phyloP scores from a whole-genome alignment of 2,113 vertebrate species.

The Hydrochoerus hydrochaeris region DNA sequence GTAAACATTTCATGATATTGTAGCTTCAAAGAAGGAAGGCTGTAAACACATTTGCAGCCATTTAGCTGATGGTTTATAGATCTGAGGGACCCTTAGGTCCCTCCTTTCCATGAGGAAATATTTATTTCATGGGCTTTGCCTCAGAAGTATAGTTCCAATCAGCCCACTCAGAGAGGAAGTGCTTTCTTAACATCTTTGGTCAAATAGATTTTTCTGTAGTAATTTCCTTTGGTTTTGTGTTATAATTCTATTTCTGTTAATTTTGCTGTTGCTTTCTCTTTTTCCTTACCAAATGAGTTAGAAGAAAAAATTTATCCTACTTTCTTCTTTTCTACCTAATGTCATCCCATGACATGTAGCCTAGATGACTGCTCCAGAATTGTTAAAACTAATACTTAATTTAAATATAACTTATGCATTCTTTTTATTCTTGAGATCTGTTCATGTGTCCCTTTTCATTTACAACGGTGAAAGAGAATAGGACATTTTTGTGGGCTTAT shows the following conservation, averaged over 20 bases:
- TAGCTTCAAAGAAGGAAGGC: slow-evolving; percentile 65
- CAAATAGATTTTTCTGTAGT: slow-evolving; percentile 12
- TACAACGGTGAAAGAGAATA: neutral
- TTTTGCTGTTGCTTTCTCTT: slow-evolving; percentile 8
- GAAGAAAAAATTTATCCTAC: neutral
- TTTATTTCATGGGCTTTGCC: slow-evolving; percentile 46
- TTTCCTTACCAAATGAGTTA: slow-evolving; percentile 14
- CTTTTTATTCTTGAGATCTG: neutral
- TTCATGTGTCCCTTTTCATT: neutral
- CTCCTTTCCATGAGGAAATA: neutral
- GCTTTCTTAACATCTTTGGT: slow-evolving; percentile 44
- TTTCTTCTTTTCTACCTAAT: slow-evolving; percentile 19
- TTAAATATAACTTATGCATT: neutral
- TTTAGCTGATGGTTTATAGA: slow-evolving; percentile 62
- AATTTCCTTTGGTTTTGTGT: slow-evolving; percentile 42
- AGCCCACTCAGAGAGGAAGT: slow-evolving; percentile 28
- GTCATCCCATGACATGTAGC: neutral
- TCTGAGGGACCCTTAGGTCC: neutral
- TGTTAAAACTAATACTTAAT: slow-evolving; percentile 21
- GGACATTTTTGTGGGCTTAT: neutral
- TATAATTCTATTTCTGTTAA: slow-evolving; percentile 32
- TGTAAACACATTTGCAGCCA: slow-evolving; percentile 70
- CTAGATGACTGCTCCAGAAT: neutral
- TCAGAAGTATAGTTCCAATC: neutral
- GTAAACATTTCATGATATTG: slow-evolving; percentile 71